phyloP scores from a whole-genome alignment of 2,113 vertebrate genomes.

The Macrotis lagotis region DNA sequence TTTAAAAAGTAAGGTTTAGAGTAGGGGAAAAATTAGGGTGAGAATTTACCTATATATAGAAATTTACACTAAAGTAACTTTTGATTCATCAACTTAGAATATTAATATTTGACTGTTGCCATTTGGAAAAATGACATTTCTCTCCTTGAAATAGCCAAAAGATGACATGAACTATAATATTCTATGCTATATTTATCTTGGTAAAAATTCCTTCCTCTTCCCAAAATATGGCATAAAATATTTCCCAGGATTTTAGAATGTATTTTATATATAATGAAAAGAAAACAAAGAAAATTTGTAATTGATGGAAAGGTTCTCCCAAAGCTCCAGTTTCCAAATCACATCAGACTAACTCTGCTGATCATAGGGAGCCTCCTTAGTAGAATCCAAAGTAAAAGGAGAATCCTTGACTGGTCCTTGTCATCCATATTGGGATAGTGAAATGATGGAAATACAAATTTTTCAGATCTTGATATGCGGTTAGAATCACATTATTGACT shows the following conservation, averaged over 20 bases:
- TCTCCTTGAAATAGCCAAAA: not conserved
- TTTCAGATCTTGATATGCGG: too few species aligned
- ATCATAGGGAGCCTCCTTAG: not conserved
- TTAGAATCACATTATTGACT: too few species aligned
- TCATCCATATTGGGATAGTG: not conserved
- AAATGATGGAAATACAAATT: not conserved
- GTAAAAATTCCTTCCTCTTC: not conserved
- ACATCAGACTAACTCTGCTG: not conserved
- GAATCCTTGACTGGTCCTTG: too few species aligned
- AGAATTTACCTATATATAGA: not conserved
- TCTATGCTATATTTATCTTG: not conserved
- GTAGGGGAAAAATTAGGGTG: not conserved
- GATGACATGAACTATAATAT: not conserved
- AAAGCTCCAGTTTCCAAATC: not conserved
- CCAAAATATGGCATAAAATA: not conserved
- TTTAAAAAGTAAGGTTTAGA: not conserved
- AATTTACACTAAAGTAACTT: not conserved
- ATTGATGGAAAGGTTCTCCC: not conserved
- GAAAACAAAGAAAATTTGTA: not conserved
- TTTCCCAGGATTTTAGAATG: not conserved
- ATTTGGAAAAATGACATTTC: not conserved
- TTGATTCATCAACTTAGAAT: not conserved
- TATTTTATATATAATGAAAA: not conserved
- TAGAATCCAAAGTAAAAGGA: not conserved
- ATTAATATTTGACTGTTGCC: not conserved